Evolutionary conservation across 2,797 vertebrate species (phyloP).

Genomic region (Manis pentadactyla): DNA sequence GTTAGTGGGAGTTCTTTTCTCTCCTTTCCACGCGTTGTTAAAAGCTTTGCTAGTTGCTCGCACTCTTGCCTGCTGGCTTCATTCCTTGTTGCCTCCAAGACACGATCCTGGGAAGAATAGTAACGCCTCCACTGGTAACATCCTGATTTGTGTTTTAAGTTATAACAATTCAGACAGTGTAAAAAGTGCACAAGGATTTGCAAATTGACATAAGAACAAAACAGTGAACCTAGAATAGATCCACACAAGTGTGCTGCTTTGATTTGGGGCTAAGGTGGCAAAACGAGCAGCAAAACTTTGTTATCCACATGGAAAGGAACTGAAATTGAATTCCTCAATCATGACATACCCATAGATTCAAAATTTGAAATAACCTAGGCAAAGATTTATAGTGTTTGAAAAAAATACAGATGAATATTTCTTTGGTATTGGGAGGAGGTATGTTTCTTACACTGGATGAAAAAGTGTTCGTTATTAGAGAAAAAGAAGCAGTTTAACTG

Average conservation of each 20-base stretch:
- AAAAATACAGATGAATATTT: conserved; percentile 7
- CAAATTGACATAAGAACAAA: conserved; percentile 44
- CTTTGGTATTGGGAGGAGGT: neutral
- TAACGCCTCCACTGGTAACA: too few species aligned
- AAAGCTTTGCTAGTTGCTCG: too few species aligned
- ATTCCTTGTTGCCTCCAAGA: too few species aligned
- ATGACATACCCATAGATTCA: conserved; percentile 50
- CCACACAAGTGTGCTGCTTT: neutral
- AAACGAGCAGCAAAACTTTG: conserved; percentile 52
- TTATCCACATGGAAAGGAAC: conserved; percentile 37
- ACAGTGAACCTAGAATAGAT: neutral
- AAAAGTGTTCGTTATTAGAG: conserved; percentile 1
- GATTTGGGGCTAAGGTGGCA: conserved; percentile 12
- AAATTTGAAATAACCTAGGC: neutral
- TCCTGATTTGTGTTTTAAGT: conserved; percentile 49
- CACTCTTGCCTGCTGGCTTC: too few species aligned
- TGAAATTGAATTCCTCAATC: conserved; percentile 8
- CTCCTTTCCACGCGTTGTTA: too few species aligned
- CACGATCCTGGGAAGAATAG: too few species aligned
- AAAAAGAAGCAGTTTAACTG: neutral
- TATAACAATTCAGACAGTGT: conserved; percentile 8
- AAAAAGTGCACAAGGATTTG: neutral
- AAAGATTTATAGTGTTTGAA: neutral
- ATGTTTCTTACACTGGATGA: neutral
- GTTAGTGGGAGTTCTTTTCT: too few species aligned